Evolutionary conservation across 2,113 vertebrate species (phyloP).

Genomic region (Butastur rufipennis): DNA sequence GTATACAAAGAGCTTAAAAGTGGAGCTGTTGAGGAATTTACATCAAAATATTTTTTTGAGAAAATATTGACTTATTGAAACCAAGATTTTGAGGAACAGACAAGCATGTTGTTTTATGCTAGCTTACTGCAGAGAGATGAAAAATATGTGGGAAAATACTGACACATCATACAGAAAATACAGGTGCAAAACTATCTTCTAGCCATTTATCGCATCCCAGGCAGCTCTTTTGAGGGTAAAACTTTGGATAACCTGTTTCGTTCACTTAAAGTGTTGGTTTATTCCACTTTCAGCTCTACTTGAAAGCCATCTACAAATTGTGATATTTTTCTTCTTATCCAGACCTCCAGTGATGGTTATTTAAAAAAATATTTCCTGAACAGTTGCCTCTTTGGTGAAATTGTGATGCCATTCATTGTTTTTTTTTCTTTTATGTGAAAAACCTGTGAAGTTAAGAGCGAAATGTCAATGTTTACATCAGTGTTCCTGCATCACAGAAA

Average conservation of each 20-base stretch:
- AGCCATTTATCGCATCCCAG: not conserved
- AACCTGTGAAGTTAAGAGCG: not conserved
- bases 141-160: not conserved
- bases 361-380: not conserved
- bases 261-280: not conserved
- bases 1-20: not conserved
- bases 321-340: not conserved
- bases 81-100: not conserved
- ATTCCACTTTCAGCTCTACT: not conserved
- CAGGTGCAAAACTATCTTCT: not conserved
- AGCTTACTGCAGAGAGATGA: not conserved
- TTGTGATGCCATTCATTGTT: not conserved
- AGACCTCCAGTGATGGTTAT: not conserved
- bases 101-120: not conserved
- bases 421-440: not conserved
- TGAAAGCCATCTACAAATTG: not conserved
- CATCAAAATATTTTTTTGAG: not conserved
- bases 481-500: not conserved
- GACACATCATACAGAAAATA: accelerated
- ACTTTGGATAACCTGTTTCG: not conserved
- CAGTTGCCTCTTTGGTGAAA: not conserved
- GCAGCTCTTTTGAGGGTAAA: not conserved
- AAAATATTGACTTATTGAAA: not conserved
- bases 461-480: not conserved
- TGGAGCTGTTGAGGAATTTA: not conserved